Percentiles rank a stretch among this genome's conserved stretches.
phyloP scores from a whole-genome alignment of 2,797 vertebrate species.

The Sebastes hopkinsi region DNA sequence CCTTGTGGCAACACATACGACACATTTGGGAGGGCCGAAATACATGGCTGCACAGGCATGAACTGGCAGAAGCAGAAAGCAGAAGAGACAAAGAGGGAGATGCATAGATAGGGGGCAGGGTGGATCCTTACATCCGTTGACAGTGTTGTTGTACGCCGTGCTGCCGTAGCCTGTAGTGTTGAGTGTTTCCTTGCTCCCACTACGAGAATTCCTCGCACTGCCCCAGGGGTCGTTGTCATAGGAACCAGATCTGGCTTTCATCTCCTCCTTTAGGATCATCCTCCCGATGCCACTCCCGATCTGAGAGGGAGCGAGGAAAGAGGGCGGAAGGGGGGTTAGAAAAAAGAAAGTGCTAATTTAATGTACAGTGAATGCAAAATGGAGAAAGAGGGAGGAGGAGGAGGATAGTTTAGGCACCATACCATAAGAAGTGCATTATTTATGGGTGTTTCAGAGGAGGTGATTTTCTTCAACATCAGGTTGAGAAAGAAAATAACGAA shows the following conservation, averaged over 20 bases:
- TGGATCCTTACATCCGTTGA: constrained; percentile 93
- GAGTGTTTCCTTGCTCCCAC: constrained; percentile 95
- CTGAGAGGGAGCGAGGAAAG: constrained; percentile 66
- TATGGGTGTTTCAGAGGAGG: constrained; percentile 41
- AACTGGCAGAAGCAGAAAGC: constrained; percentile 14
- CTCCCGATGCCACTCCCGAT: constrained; percentile 96
- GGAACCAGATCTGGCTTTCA: constrained; percentile 97
- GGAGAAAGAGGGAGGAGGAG: background rate
- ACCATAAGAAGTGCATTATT: constrained; percentile 40
- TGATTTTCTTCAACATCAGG: constrained; percentile 25
- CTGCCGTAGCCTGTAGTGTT: constrained; percentile 90
- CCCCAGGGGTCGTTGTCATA: constrained; percentile 97
- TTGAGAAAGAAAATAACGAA: constrained; percentile 60
- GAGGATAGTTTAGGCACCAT: background rate
- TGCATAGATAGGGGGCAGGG: constrained; percentile 69
- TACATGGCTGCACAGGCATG: background rate
- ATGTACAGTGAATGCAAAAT: constrained; percentile 11
- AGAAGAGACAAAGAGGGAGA: constrained; percentile 17
- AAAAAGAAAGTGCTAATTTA: constrained; percentile 19
- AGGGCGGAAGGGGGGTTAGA: background rate
- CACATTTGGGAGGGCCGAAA: background rate
- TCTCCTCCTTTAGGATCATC: constrained; percentile 98
- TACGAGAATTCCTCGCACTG: constrained; percentile 90
- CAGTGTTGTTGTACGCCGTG: constrained; percentile 86
- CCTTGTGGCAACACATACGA: background rate